Evolutionary conservation across 2,797 vertebrate genomes (phyloP), one percentile per base, ranked within the genome.

Genomic region (Vespertilio murinus): DNA sequence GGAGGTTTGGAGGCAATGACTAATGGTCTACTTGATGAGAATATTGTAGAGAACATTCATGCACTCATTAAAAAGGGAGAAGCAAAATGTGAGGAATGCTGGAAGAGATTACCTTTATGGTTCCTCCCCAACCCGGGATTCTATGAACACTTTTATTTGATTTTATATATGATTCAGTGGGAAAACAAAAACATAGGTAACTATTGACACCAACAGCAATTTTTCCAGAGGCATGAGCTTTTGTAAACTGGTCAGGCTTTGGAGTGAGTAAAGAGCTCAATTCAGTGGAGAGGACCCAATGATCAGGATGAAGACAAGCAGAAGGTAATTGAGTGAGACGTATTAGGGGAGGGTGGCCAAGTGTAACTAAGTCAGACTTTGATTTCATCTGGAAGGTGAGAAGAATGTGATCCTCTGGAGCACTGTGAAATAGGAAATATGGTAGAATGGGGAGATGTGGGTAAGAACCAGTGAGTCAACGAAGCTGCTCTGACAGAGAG

Each of bases 21-120:
- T 86, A 8, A 16, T 86, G 71, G 71, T 83, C 54, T 88, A n/a
- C 69, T 94, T 78, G 84, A 79, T 82, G 38, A 89, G 64, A 91
- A 82, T 64, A 56, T 56, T 59, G 25, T 35, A 45, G 35, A 90
- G 49, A 90, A 93, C 81, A 70, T 65, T 74, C 38, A 7, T 35
- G 13, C 23, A 18, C 49, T 56, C 23, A 18, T 56, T 56, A 73
- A 80, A 85, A 12, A 17, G 20, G 1, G 6, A 40, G 38, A 90
- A 61, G 18, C 3, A 56, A 20, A 88, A n/a, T 23, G 38, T 52
- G 5, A 45, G 17, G 40, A 14, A 40, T 61, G 12, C 25, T 56
- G 22, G 61, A 86, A 59, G 56, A 77, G 61, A 40, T 64, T 25
- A 18, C 67, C 33, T 78, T 74, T 74, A 17, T 28, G 16, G 9